Evolutionary conservation across 1,140 invertebrate genomes (phyloP).

Genomic region (Rhopalosiphum maidis): DNA sequence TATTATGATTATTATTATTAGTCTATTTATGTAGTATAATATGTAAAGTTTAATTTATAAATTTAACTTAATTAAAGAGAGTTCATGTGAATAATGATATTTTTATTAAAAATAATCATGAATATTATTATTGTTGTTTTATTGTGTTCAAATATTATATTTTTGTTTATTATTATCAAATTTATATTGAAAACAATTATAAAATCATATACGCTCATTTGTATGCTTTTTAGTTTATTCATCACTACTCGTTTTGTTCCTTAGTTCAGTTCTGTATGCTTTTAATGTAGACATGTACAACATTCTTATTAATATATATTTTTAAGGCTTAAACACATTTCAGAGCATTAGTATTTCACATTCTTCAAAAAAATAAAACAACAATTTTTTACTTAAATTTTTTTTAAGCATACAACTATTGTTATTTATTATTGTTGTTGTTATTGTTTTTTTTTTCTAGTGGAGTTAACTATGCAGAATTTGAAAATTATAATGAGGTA

Average conservation of each 20-base stretch:
- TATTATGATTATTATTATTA: conserved; percentile 9
- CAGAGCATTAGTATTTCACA: background rate
- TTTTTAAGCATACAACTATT: background rate
- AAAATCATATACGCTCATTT: background rate
- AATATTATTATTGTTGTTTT: conserved; percentile 17
- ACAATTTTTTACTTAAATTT: background rate
- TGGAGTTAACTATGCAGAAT: conserved; percentile 35
- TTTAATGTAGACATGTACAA: background rate
- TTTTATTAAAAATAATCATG: background rate
- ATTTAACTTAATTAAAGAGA: background rate
- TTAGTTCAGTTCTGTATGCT: conserved; percentile 4
- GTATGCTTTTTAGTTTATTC: conserved; percentile 18
- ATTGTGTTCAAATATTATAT: conserved; percentile 1
- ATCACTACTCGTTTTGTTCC: background rate
- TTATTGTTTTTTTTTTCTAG: conserved; percentile 43
- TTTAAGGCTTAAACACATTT: background rate
- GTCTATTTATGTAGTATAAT: background rate
- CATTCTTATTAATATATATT: background rate
- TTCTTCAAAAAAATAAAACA: background rate
- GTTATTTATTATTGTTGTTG: background rate
- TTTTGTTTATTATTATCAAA: conserved; percentile 28
- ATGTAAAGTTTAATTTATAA: conserved; percentile 18
- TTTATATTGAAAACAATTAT: conserved; percentile 19
- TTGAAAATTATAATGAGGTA: conserved; percentile 25
- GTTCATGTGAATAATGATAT: background rate